phyloP scores from a whole-genome alignment of 2,888 invertebrate genomes.

The Lissonota sp. region DNA sequence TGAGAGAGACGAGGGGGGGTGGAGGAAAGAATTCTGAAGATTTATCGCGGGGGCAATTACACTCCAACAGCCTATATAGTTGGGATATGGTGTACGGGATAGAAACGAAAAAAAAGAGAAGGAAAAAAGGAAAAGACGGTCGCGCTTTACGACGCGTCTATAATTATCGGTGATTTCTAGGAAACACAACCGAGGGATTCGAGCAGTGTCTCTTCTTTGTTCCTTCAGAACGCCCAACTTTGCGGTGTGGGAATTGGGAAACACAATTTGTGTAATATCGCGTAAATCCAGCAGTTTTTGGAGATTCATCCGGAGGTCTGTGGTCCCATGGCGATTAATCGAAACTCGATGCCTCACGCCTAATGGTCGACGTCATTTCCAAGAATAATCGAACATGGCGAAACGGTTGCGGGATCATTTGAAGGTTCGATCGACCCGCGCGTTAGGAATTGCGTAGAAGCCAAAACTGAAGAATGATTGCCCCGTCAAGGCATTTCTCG shows the following conservation, averaged over 20 bases:
- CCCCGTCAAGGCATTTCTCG: conserved; percentile 31
- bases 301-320: conserved; percentile 51
- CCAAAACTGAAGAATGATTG: conserved; percentile 41
- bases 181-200: conserved; percentile 61
- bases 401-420: conserved; percentile 27
- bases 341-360: conserved; percentile 53
- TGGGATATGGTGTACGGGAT: conserved; percentile 26
- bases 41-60: conserved; percentile 65
- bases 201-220: conserved; percentile 62
- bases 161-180: conserved; percentile 70
- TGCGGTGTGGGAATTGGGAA: conserved; percentile 30
- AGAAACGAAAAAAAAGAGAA: conserved; percentile 40
- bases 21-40: conserved; percentile 52
- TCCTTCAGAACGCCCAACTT: neutral
- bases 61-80: conserved; percentile 34
- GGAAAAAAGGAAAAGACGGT: conserved; percentile 31
- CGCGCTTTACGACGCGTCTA: conserved; percentile 66
- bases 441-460: conserved; percentile 56
- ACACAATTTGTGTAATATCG: conserved; percentile 35
- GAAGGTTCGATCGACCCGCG: conserved; percentile 13
- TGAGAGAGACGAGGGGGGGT: conserved; percentile 25
- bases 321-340: conserved; percentile 59
- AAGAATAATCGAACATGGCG: conserved; percentile 48
- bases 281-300: conserved; percentile 62
- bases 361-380: conserved; percentile 61